Conservation (phyloP, 2,888 invertebrate species). For the Eurytoma californica region DNA sequence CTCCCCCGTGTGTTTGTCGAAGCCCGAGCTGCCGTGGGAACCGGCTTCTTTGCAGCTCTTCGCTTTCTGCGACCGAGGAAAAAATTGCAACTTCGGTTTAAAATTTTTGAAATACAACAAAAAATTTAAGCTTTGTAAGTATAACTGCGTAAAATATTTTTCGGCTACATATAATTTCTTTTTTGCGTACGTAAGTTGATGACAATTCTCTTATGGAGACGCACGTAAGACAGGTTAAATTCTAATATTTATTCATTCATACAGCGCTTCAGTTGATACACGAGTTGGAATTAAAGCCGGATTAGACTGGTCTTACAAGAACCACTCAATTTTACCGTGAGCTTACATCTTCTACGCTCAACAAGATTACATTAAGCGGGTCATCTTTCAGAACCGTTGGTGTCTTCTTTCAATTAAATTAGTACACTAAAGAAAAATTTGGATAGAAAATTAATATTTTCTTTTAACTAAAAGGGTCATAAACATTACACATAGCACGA, state of each 20-base stretch:
- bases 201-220: background rate
- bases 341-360: background rate
- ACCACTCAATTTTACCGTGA: slow-evolving; percentile 39
- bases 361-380: background rate
- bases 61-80: too few relatives aligned
- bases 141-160: background rate
- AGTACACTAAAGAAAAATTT: too few relatives aligned
- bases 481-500: too few relatives aligned
- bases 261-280: slow-evolving; percentile 30
- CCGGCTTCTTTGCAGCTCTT: too few relatives aligned
- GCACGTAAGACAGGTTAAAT: background rate
- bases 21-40: too few relatives aligned
- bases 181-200: background rate
- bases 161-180: background rate
- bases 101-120: too few relatives aligned
- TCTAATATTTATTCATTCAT: slow-evolving; percentile 29
- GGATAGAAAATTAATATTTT: slow-evolving; percentile 10
- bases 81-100: too few relatives aligned
- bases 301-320: slow-evolving; percentile 32
- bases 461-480: too few relatives aligned
- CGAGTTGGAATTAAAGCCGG: slow-evolving; percentile 28
- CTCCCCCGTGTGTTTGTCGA: too few relatives aligned
- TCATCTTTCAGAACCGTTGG: background rate
- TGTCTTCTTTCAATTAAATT: too few relatives aligned
- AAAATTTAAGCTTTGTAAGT: too few relatives aligned